phyloP scores from a whole-genome alignment of 2,888 invertebrate species.

The Aphidoletes aphidimyza region DNA sequence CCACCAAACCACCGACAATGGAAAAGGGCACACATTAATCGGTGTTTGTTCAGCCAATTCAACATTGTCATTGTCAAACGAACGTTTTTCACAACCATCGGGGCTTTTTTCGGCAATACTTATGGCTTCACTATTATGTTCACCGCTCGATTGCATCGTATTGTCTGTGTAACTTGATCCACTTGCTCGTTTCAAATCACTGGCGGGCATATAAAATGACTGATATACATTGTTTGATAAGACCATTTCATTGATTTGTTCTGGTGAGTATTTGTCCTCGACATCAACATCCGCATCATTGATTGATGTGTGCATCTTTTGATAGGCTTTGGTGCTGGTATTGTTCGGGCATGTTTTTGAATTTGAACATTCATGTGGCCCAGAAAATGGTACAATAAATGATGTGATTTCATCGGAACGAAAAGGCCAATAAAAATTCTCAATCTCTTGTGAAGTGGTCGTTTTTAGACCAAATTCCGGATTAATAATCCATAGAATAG shows the following conservation, averaged over 20 bases:
- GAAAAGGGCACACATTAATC: slow-evolving; percentile 66
- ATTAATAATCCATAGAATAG: slow-evolving; percentile 62
- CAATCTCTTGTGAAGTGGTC: slow-evolving; percentile 14
- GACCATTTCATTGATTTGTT: slow-evolving; percentile 12
- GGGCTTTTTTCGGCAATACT: neutral
- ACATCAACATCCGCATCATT: neutral
- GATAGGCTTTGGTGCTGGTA: slow-evolving; percentile 20
- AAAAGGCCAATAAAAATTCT: slow-evolving; percentile 59
- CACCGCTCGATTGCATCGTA: neutral
- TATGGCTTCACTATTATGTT: neutral
- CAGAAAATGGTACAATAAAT: slow-evolving; percentile 66
- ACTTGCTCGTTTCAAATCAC: neutral
- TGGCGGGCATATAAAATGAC: slow-evolving; percentile 30
- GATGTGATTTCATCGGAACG: slow-evolving; percentile 65
- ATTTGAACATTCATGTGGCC: slow-evolving; percentile 66
- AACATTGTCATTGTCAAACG: neutral
- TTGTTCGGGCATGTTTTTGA: slow-evolving; percentile 66
- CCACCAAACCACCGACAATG: slow-evolving; percentile 80
- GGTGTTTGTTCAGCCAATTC: neutral
- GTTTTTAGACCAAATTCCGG: neutral
- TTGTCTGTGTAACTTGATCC: neutral
- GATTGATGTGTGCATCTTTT: neutral
- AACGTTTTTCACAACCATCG: slow-evolving; percentile 1
- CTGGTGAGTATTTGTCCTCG: slow-evolving; percentile 22
- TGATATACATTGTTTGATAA: slow-evolving; percentile 53